These are phyloP conservation scores for Bettongia penicillata DNA, from an alignment of 2,113 vertebrate species.

Conservation along the genomic window DNA sequence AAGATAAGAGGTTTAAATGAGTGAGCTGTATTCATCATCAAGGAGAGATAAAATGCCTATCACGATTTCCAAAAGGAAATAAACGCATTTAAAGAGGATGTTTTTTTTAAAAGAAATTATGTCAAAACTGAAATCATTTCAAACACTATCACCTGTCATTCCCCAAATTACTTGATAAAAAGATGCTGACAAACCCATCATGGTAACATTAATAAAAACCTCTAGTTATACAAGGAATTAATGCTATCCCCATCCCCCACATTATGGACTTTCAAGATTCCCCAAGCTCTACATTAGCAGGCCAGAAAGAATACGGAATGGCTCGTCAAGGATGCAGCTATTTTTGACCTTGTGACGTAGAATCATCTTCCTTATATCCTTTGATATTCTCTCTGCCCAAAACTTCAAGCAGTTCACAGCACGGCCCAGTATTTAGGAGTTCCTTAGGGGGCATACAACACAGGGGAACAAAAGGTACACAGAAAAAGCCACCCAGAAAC, in stretches of 20 bases:
- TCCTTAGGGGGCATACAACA: background rate
- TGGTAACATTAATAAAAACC: constrained; percentile 13
- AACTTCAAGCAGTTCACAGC: background rate
- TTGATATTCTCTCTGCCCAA: background rate
- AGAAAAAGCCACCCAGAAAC: background rate
- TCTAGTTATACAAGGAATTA: background rate
- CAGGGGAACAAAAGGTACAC: background rate
- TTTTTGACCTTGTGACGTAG: background rate
- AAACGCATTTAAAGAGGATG: background rate
- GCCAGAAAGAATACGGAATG: background rate
- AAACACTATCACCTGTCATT: background rate
- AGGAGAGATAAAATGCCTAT: background rate
- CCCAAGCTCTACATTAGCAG: background rate
- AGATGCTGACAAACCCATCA: constrained; percentile 8
- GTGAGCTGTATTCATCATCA: background rate
- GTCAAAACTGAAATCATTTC: constrained; percentile 6
- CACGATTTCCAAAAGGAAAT: background rate
- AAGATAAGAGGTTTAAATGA: background rate
- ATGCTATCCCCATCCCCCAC: background rate
- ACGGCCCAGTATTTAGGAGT: background rate
- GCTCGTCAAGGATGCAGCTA: background rate
- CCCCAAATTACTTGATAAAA: constrained; percentile 3
- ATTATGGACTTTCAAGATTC: background rate
- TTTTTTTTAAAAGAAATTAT: background rate
- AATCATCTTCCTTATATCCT: background rate